These are phyloP conservation scores for Pogonocherus hispidulus DNA, from an alignment of 2,888 invertebrate genomes.

Conservation along the genomic window DNA sequence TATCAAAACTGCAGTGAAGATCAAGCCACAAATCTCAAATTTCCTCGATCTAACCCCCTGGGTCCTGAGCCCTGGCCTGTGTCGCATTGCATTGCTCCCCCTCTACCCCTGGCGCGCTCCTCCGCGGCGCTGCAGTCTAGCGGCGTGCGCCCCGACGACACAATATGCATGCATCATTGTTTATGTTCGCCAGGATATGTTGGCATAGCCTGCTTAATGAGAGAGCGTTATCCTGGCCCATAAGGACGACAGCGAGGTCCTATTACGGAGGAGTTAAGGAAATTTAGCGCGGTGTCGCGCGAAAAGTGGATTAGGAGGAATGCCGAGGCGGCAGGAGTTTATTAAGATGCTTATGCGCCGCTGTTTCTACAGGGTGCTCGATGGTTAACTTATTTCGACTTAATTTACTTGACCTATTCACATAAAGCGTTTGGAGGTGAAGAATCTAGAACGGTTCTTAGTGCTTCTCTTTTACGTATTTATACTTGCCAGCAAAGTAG, in stretches of 20 bases:
- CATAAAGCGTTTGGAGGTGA: too few species aligned
- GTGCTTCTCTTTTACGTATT: too few species aligned
- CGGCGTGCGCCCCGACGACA: slow-evolving; percentile 50
- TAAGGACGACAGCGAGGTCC: slow-evolving; percentile 47
- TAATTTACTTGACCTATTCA: too few species aligned
- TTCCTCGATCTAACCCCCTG: too few species aligned
- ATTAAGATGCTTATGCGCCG: not conserved
- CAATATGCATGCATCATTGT: slow-evolving; percentile 60
- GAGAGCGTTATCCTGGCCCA: slow-evolving; percentile 55
- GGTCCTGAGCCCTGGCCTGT: too few species aligned
- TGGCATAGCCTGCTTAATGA: slow-evolving; percentile 55
- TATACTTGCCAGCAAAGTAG: too few species aligned
- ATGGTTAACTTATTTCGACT: too few species aligned
- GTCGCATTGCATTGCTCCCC: slow-evolving; percentile 4
- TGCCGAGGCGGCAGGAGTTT: slow-evolving; percentile 4
- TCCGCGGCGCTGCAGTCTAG: slow-evolving; percentile 24
- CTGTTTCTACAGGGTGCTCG: not conserved
- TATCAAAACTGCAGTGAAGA: too few species aligned
- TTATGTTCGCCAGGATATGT: slow-evolving; percentile 59
- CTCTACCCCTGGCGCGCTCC: slow-evolving; percentile 5
- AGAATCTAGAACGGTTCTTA: too few species aligned
- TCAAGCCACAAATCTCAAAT: too few species aligned
- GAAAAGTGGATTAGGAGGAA: slow-evolving; percentile 39
- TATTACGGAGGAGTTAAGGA: slow-evolving; percentile 51
- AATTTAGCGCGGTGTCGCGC: slow-evolving; percentile 50